Conservation (phyloP, 1,140 invertebrate species). For the Carposina sasakii region DNA sequence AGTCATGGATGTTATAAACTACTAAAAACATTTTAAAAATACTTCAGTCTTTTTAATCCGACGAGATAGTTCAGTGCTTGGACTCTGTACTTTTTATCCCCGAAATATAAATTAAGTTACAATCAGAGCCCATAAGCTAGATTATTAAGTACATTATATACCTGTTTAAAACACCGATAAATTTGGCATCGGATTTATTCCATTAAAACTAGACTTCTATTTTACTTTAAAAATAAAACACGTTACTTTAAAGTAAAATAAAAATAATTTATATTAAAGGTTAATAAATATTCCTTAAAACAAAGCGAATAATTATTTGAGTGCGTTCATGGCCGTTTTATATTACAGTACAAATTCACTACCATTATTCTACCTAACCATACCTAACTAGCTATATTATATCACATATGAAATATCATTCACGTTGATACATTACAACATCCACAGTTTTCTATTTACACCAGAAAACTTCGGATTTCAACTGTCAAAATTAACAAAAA, state of each 20-base stretch:
- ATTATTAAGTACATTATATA: slow-evolving; percentile 23
- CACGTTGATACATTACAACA: slow-evolving; percentile 40
- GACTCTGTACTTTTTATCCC: slow-evolving; percentile 18
- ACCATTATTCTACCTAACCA: slow-evolving; percentile 24
- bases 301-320: slow-evolving; percentile 54
- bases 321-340: slow-evolving; percentile 25
- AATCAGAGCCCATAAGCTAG: slow-evolving; percentile 11
- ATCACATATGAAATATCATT: slow-evolving; percentile 68
- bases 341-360: slow-evolving; percentile 35
- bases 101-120: slow-evolving; percentile 20
- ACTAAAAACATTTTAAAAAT: slow-evolving; percentile 33
- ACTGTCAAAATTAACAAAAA: slow-evolving; percentile 30
- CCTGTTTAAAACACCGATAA: slow-evolving; percentile 31
- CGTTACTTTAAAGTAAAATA: slow-evolving; percentile 39
- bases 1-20: slow-evolving; percentile 45
- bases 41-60: slow-evolving; percentile 55
- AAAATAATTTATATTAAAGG: too few species aligned
- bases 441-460: slow-evolving; percentile 39
- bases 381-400: slow-evolving; percentile 46
- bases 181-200: slow-evolving; percentile 35
- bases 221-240: slow-evolving; percentile 38
- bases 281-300: too few species aligned
- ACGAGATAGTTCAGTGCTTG: slow-evolving; percentile 24
- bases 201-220: slow-evolving; percentile 35
- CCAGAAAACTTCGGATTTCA: slow-evolving; percentile 46